Base-by-base conservation (phyloP, 2,113 vertebrate genomes). In the Serranochromis macrocephalus region DNA sequence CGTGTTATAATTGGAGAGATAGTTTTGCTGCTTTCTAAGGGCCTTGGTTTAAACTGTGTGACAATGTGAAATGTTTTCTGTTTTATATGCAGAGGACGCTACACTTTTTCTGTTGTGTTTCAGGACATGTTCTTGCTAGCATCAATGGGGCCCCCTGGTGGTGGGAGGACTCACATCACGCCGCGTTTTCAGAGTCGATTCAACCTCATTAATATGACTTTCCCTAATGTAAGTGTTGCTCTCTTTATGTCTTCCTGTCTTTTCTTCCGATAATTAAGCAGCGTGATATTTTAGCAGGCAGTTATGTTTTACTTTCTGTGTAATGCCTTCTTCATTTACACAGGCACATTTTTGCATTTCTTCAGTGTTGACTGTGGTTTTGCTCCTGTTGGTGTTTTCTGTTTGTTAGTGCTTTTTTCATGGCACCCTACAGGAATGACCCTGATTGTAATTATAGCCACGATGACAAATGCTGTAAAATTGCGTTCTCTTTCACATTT, bases 171-270 rank as follows among this genome's bases (percentile, higher is more conserved):
- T 9, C 91, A 94, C 42, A 97, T 98, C 73, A 97, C 97, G 17
- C 84, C 92, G 2, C 97, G 98, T 57, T 95, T 98, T 11, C 97
- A 97, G 95, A 97, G 97, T 93, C 94, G 96, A n/a, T 98, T 98
- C 93, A 98, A 97, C 91, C 95, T 98, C 86, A 97, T 98, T 95
- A 98, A 98, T 89, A 97, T 98, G 97, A 98, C 97, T 78, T 98
- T 97, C 88, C 98, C 98, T 38, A 94, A 95, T 36, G 98, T 98
- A 94, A 96, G 97, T 92, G n/a, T 33, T 75, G 29, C 51, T 49
- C 16, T 49, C 24, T 78, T 78, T 49, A 29, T 19, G 16, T 31
- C 14, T 29, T 51, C 7, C 26, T 75, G 42, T 75, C 16, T 17
- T 73, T 75, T 47, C 9, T 19, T 31, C 26, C 1, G 0, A 7